These are phyloP conservation scores for Hypselothyrea guttata DNA, from an alignment of 2,888 invertebrate genomes.

Conservation along the genomic window DNA sequence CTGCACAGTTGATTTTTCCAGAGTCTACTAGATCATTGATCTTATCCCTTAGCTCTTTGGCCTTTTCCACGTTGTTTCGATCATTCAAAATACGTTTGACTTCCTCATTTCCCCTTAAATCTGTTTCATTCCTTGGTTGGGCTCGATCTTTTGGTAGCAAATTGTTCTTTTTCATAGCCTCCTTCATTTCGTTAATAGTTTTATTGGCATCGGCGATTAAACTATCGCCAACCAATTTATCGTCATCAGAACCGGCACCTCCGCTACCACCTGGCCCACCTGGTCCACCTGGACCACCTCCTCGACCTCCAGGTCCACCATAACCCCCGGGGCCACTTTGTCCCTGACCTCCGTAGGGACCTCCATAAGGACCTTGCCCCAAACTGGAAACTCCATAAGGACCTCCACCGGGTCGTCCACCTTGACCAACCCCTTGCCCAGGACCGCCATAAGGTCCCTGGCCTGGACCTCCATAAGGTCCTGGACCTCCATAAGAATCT, in stretches of 20 bases:
- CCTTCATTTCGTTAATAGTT: slow-evolving; percentile 61
- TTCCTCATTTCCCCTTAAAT: slow-evolving; percentile 63
- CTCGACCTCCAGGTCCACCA: neutral
- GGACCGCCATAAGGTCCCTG: slow-evolving; percentile 1
- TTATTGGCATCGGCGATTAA: slow-evolving; percentile 65
- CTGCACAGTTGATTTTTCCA: slow-evolving; percentile 64
- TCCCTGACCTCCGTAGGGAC: neutral
- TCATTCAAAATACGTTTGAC: slow-evolving; percentile 65
- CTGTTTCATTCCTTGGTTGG: slow-evolving; percentile 55
- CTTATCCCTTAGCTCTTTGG: slow-evolving; percentile 58
- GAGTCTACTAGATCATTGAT: slow-evolving; percentile 60
- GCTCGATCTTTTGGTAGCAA: slow-evolving; percentile 54
- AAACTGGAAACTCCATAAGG: neutral
- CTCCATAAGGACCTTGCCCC: neutral
- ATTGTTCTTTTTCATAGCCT: slow-evolving; percentile 63
- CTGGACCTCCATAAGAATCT: neutral
- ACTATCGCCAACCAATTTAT: slow-evolving; percentile 62
- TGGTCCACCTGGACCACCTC: neutral
- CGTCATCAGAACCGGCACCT: slow-evolving; percentile 1
- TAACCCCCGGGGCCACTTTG: neutral
- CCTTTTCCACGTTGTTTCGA: slow-evolving; percentile 58
- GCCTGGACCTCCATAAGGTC: neutral
- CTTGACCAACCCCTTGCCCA: slow-evolving; percentile 1
- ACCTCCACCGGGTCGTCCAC: neutral
- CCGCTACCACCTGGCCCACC: slow-evolving; percentile 6